Percentiles rank a stretch among this genome's conserved stretches.
Conservation (phyloP, 2,797 vertebrate genomes). For the Lacerta agilis region DNA sequence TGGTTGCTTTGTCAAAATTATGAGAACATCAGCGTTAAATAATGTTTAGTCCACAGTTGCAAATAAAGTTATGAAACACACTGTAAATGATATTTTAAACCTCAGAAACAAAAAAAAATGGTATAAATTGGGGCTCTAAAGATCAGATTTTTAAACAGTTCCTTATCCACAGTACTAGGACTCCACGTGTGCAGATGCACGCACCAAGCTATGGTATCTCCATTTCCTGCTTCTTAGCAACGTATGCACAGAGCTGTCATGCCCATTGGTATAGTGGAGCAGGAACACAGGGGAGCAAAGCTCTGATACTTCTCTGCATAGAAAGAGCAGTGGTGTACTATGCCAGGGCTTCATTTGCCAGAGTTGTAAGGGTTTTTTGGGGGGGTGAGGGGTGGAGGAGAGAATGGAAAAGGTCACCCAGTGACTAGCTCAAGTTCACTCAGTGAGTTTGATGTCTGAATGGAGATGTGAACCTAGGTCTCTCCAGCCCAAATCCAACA, state of each 20-base stretch:
- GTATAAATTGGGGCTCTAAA: background rate
- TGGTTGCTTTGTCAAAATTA: background rate
- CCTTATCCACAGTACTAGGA: background rate
- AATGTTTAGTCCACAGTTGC: background rate
- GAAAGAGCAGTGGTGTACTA: background rate
- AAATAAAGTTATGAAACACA: background rate
- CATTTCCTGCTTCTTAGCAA: background rate
- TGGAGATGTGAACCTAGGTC: background rate
- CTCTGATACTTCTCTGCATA: background rate
- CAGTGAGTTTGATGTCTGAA: background rate
- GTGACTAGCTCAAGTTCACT: background rate
- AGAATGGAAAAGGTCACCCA: background rate
- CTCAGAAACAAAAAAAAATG: background rate
- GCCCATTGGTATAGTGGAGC: background rate
- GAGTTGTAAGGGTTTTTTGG: no score
- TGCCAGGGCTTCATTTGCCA: background rate
- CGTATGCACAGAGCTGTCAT: background rate
- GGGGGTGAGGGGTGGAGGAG: background rate
- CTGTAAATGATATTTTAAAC: background rate
- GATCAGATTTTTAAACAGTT: background rate
- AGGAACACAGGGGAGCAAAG: background rate
- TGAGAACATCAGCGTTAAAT: background rate
- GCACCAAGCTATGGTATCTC: background rate
- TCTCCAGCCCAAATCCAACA: background rate
- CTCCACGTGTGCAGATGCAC: background rate